Base-by-base conservation (phyloP, 2,113 vertebrate species). In the Odontesthes bonariensis region DNA sequence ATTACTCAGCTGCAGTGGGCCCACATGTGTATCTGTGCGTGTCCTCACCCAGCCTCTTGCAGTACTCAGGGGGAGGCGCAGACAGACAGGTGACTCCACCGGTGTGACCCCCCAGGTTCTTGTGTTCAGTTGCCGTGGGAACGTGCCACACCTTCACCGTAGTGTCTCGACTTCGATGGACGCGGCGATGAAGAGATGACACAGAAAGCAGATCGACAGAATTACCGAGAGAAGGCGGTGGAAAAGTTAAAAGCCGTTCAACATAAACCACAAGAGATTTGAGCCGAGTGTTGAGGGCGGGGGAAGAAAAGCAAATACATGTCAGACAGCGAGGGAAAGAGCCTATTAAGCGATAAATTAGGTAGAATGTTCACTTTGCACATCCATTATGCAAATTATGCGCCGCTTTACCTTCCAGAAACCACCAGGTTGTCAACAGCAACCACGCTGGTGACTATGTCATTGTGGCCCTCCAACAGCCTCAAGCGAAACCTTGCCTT, bases 61-160 rank as follows among this genome's bases (percentile, higher is more conserved):
- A 95, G 86, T 89, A 94, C 67, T 94, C 94, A 7, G 84, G 82
- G 44, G 93, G 89, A 64, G 94, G 93, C 2, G 84, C 91, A 73
- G 83, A 86, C 79, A 95, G 89, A 68, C 93, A 93, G 83, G 93
- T 95, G 81, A 95, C 92, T 68, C 94, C 93, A 0, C 94, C 91
- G 0, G 89, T 90, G 92, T 95, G 94, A 85, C 94, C 94, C 73
- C 94, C 94, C n/a, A 95, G 88, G 88, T 95, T 94, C 79, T 89
- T 91, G 44, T 94, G 93, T 86, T 95, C 93, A 0, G 94, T 92
- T 78, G 94, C 94, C 19, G 94, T 95, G 88, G 94, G 94, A 90
- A 95, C 94, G 22, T 95, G 94, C 94, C 94, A 95, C 83, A 95
- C 93, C 91, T 95, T 95, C 69, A 95, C 86, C 0, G 94, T 95